Base-by-base conservation (phyloP, 2,113 vertebrate genomes). In the Neodon shergylaensis region DNA sequence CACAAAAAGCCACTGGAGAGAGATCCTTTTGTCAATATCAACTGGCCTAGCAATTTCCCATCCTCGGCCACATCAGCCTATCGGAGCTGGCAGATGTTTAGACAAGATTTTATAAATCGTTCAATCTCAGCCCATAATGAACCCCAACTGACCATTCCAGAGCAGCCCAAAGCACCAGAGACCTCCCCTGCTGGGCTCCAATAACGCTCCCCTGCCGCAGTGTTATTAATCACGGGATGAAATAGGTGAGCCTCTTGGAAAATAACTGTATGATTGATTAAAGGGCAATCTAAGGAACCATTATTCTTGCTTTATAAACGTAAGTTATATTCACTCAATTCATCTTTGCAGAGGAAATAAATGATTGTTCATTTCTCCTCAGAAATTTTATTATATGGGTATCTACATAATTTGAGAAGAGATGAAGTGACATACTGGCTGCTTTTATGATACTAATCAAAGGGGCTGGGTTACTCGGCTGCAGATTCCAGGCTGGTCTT, bases 91-190 rank as follows among this genome's bases (percentile, higher is more conserved):
- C 99, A 99, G 99, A 99, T 99, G 99, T 99, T 99, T 99, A 99
- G 99, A 99, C 99, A 99, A 99, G 99, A 99, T 99, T 99, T 99
- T 99, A 99, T 99, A 99, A 99, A 99, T 99, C 98, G 99, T 99
- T 99, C 99, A 99, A 99, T 99, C 99, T 99, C 98, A 98, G 98
- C 98, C 98, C 98, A 98, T 99, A 99, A 99, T 99, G 99, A 99
- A 99, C 99, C 99, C 99, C 99, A 99, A 99, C 99, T 99, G 99
- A 99, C 99, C 99, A 99, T 98, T 99, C 99, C 98, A 98, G 99
- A 99, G 98, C 98, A 99, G 98, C 98, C 98, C 98, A 99, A 99
- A 99, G 99, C 99, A 98, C 99, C 98, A 97, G 98, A 98, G 99
- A 99, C 98, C 97, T 98, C 98, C 98, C 99, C 99, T 98, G 98